A percentile compares a stretch with the other conserved stretches of the same genome.
phyloP scores from a whole-genome alignment of 2,888 invertebrate species.

The Mactromeris polynyma region DNA sequence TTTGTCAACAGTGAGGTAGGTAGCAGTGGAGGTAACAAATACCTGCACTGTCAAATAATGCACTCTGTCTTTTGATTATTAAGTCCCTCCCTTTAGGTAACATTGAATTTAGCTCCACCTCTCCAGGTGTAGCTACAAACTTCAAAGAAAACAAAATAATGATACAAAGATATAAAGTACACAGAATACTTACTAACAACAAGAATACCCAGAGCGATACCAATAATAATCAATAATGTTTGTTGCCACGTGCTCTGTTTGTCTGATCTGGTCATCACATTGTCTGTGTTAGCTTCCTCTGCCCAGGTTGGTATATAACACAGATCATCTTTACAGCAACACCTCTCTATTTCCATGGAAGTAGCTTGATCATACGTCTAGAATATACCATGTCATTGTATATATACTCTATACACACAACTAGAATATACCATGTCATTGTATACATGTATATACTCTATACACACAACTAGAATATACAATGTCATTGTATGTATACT shows the following conservation, averaged over 20 bases:
- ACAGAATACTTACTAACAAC: conserved; percentile 53
- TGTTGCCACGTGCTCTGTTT: conserved; percentile 49
- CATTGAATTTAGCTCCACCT: too few relatives aligned
- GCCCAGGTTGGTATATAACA: conserved; percentile 65
- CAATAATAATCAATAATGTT: conserved; percentile 62
- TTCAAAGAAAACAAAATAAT: too few relatives aligned
- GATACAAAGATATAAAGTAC: neutral
- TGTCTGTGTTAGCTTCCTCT: conserved; percentile 17
- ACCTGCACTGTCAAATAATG: too few relatives aligned
- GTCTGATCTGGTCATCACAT: neutral
- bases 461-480: neutral
- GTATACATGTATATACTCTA: too few relatives aligned
- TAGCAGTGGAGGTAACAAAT: too few relatives aligned
- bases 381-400: neutral
- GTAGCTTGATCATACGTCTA: neutral
- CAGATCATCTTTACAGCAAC: conserved; percentile 64
- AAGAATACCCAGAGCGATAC: conserved; percentile 62
- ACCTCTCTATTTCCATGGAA: conserved; percentile 42
- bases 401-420: too few relatives aligned
- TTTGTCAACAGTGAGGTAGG: too few relatives aligned
- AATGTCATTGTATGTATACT: too few relatives aligned
- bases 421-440: neutral
- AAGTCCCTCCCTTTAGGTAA: too few relatives aligned
- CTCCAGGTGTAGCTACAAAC: too few relatives aligned
- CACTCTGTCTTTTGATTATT: too few relatives aligned